phyloP scores from a whole-genome alignment of 2,888 invertebrate species.

The Xestia xanthographa region DNA sequence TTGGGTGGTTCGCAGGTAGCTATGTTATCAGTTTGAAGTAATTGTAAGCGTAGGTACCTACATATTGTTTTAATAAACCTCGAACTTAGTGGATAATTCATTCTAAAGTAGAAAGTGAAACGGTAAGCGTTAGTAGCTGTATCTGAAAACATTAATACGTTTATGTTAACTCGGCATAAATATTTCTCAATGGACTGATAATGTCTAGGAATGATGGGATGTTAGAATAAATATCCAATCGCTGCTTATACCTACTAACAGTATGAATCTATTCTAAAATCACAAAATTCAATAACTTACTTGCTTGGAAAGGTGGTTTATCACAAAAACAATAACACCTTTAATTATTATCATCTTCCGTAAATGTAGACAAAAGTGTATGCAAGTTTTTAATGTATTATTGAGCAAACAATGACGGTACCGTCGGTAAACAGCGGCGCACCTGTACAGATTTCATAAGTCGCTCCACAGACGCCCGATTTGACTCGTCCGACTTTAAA shows the following conservation, averaged over 20 bases:
- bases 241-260: background rate
- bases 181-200: background rate
- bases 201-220: background rate
- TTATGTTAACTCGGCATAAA: background rate
- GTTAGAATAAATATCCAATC: background rate
- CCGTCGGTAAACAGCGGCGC: conserved; percentile 75
- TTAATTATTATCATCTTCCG: conserved; percentile 15
- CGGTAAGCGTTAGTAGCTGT: background rate
- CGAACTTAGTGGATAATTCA: conserved; percentile 1
- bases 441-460: conserved; percentile 87
- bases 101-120: conserved; percentile 28
- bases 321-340: background rate
- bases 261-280: background rate
- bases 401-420: conserved; percentile 79
- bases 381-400: conserved; percentile 64
- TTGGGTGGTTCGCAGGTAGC: background rate
- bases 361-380: conserved; percentile 49
- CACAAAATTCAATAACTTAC: background rate
- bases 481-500: conserved; percentile 84
- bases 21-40: conserved; percentile 8
- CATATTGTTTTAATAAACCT: conserved; percentile 4
- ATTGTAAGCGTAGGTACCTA: conserved; percentile 2
- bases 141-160: conserved; percentile 2
- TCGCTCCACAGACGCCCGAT: conserved; percentile 82
- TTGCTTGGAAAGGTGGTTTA: background rate